Conservation (phyloP, 2,113 vertebrate genomes). For the Hymenochirus boettgeri region DNA sequence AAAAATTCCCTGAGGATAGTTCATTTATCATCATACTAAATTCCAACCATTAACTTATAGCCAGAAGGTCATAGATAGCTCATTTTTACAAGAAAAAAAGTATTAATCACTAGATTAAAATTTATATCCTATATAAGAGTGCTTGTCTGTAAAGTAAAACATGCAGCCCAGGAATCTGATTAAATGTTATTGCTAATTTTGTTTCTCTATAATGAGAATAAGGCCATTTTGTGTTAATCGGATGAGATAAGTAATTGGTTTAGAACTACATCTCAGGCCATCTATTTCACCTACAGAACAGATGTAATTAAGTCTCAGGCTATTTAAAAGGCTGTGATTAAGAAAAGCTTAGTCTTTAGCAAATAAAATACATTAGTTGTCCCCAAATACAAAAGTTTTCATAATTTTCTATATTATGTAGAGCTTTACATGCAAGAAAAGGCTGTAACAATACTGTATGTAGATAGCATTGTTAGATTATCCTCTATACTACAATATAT, state of each 20-base stretch:
- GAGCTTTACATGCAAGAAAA: no score
- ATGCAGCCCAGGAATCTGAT: constrained; percentile 26
- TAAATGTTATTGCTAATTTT: constrained; percentile 28
- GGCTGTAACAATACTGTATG: no score
- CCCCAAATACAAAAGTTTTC: no score
- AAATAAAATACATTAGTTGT: no score
- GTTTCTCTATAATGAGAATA: not conserved
- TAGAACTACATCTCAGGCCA: constrained; percentile 32
- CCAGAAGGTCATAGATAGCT: constrained; percentile 23
- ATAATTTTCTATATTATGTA: no score
- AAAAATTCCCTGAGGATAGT: constrained; percentile 5
- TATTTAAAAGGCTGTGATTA: constrained; percentile 14
- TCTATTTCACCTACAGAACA: constrained; percentile 25
- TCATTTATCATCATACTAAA: constrained; percentile 13
- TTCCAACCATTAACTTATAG: constrained; percentile 27
- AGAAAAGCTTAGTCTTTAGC: not conserved
- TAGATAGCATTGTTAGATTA: no score
- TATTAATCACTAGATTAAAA: constrained; percentile 21
- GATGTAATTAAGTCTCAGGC: constrained; percentile 25
- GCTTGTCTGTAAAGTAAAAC: constrained; percentile 21
- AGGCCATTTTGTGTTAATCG: constrained; percentile 5
- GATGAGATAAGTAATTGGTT: constrained; percentile 39
- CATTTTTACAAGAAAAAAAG: not conserved
- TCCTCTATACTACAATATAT: no score
- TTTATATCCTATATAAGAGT: constrained; percentile 11